These are phyloP conservation scores for Passer montanus DNA, from an alignment of 2,113 vertebrate species.

Conservation along the genomic window DNA sequence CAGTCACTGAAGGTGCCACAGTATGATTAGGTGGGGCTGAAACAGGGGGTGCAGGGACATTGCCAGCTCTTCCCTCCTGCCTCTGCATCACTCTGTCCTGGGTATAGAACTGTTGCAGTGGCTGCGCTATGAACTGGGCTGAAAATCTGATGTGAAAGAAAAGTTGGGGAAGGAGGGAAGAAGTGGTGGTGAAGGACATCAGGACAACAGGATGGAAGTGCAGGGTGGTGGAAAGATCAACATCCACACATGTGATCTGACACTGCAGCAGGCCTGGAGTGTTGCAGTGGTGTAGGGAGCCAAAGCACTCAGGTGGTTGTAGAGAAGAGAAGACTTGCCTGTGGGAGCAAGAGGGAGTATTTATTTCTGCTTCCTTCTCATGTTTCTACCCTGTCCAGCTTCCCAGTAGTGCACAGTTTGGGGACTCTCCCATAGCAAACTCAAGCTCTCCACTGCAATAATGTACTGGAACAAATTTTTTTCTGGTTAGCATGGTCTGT, in stretches of 20 bases:
- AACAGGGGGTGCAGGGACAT: neutral
- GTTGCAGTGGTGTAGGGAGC: neutral
- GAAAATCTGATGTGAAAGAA: neutral
- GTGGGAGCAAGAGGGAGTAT: neutral
- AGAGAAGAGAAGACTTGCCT: neutral
- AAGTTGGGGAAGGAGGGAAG: neutral
- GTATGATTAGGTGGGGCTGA: neutral
- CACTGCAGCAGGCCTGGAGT: neutral
- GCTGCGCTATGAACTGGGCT: neutral
- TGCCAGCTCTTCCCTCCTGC: neutral
- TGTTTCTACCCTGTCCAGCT: neutral
- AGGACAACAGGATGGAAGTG: neutral
- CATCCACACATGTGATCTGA: neutral
- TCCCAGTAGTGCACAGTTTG: neutral
- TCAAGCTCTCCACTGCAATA: neutral
- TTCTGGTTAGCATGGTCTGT: neutral
- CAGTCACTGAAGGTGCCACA: neutral
- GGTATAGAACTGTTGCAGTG: neutral
- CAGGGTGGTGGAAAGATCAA: neutral
- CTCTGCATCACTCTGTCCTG: neutral
- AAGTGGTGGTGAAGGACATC: neutral
- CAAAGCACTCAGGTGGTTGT: accelerated
- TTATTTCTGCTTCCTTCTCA: neutral
- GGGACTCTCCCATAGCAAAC: neutral
- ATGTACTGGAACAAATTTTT: neutral